Percentiles rank a stretch among this genome's conserved stretches.
Conservation (phyloP, 2,113 vertebrate species). For the Lophius piscatorius region DNA sequence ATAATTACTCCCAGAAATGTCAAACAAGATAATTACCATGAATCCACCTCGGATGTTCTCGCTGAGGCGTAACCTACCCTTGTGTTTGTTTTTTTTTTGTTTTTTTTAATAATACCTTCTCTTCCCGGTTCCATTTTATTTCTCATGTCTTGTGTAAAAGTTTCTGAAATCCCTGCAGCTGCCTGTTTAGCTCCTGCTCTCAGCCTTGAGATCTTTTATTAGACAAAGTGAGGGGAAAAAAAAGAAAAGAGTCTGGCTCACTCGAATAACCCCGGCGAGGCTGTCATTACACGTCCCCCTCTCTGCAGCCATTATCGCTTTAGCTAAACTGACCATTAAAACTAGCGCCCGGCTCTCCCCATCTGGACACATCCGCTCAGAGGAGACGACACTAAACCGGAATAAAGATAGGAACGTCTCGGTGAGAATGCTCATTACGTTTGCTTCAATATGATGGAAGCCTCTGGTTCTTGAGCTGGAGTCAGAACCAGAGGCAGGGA, state of each 20-base stretch:
- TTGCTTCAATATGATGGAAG: too few relatives aligned
- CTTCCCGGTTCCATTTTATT: constrained; percentile 5
- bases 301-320: constrained; percentile 71
- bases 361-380: constrained; percentile 52
- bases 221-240: constrained; percentile 41
- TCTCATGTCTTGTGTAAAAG: background rate
- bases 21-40: constrained; percentile 3
- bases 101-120: background rate
- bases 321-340: constrained; percentile 79
- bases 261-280: constrained; percentile 58
- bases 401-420: constrained; percentile 8
- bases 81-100: too few relatives aligned
- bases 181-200: constrained; percentile 45
- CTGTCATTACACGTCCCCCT: constrained; percentile 64
- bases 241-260: constrained; percentile 56
- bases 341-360: constrained; percentile 64
- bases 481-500: too few relatives aligned
- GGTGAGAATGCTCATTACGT: too few relatives aligned
- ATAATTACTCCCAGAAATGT: constrained; percentile 6
- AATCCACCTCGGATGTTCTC: constrained; percentile 8
- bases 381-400: constrained; percentile 19
- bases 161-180: constrained; percentile 54
- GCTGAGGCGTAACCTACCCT: constrained; percentile 1
- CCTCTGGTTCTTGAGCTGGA: too few relatives aligned
- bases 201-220: constrained; percentile 61